Percentiles rank a stretch among this genome's conserved stretches.
Evolutionary conservation across 2,888 invertebrate genomes (phyloP).

Genomic region (Drosophila robusta): DNA sequence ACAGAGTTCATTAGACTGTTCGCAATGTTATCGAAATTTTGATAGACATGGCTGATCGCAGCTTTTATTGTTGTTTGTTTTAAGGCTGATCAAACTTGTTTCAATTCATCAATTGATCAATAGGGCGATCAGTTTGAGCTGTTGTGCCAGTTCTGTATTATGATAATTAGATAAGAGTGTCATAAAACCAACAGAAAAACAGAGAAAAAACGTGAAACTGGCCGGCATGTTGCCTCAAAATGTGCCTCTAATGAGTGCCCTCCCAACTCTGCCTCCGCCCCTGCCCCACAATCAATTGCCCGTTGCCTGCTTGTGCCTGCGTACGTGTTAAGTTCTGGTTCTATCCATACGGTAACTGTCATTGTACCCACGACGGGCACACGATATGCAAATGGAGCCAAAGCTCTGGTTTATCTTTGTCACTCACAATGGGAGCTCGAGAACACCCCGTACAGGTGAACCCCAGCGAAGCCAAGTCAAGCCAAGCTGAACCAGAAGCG

Average conservation of each 20-base stretch:
- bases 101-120: constrained; percentile 58
- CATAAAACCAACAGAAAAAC: constrained; percentile 44
- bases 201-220: constrained; percentile 66
- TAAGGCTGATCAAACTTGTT: constrained; percentile 27
- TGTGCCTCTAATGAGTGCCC: constrained; percentile 57
- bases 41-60: constrained; percentile 33
- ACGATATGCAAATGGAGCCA: constrained; percentile 67
- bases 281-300: constrained; percentile 14
- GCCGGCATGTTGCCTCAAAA: constrained; percentile 25
- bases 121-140: constrained; percentile 21
- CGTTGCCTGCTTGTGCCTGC: background rate
- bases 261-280: background rate
- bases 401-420: constrained; percentile 44
- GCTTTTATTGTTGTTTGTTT: constrained; percentile 28
- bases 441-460: constrained; percentile 31
- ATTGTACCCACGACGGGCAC: constrained; percentile 37
- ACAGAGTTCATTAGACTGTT: constrained; percentile 56
- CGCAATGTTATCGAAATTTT: constrained; percentile 42
- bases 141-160: constrained; percentile 59
- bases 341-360: constrained; percentile 41
- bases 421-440: constrained; percentile 18
- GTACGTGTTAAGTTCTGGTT: constrained; percentile 50
- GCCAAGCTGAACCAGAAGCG: constrained; percentile 37
- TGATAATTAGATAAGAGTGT: constrained; percentile 65
- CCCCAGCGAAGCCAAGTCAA: constrained; percentile 20